Evolutionary conservation across 2,113 vertebrate species (phyloP).

Genomic region (Tenrec ecaudatus): DNA sequence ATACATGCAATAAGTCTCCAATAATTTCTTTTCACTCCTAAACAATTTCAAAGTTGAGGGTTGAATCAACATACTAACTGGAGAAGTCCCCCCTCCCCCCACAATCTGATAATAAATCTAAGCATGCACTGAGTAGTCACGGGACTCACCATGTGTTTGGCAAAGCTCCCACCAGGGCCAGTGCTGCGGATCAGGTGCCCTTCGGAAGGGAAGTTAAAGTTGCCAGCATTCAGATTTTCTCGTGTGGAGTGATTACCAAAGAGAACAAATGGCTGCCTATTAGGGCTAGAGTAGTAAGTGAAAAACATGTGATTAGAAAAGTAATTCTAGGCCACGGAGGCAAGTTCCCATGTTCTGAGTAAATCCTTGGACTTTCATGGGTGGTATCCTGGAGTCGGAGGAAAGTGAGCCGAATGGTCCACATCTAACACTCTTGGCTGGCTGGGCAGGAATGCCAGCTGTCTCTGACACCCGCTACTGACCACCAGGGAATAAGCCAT

Average conservation of each 20-base stretch:
- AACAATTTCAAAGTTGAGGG: constrained; percentile 50
- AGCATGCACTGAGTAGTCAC: background rate
- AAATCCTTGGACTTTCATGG: background rate
- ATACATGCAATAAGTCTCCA: background rate
- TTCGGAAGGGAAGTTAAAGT: constrained; percentile 96
- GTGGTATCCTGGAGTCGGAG: background rate
- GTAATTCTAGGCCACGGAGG: background rate
- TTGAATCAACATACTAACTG: constrained; percentile 24
- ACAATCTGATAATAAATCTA: constrained; percentile 17
- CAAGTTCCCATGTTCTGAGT: background rate
- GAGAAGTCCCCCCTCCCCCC: background rate
- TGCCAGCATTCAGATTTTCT: constrained; percentile 93
- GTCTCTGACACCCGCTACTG: background rate
- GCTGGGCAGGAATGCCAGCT: background rate
- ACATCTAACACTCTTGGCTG: background rate
- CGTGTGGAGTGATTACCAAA: constrained; percentile 94
- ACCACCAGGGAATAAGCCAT: background rate
- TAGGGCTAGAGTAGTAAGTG: constrained; percentile 86
- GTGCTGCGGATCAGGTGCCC: constrained; percentile 96
- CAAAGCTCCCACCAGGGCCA: constrained; percentile 89
- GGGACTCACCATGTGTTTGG: constrained; percentile 94
- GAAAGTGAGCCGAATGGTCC: background rate
- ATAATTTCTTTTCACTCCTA: constrained; percentile 33
- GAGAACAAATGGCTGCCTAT: constrained; percentile 93
- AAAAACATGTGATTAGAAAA: constrained; percentile 58